Evolutionary conservation across 2,888 invertebrate genomes (phyloP), one percentile per base, ranked within the genome.

Genomic region (Mamestra brassicae): DNA sequence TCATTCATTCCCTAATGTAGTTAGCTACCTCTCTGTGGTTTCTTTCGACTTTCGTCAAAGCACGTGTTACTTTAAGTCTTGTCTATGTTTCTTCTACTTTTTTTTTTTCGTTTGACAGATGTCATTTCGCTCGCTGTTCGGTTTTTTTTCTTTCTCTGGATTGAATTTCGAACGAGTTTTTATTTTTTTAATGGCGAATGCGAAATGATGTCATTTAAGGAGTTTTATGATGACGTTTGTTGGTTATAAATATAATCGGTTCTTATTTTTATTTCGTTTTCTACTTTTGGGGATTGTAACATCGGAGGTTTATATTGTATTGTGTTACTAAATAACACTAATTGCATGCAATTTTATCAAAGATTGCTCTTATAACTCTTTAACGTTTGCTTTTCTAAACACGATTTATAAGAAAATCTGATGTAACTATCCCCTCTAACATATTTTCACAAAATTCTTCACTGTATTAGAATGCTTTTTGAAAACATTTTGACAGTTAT

Each of bases 11-110:
- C 77, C 80, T 72, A 66, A 10, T 5, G 82, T 88, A 87, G 86
- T 83, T 89, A 89, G 89, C 73, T 71, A 67, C 75, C 77, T 72
- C 61, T 74, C 75, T 86, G 80, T 85, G 82, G 76, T 89, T 82
- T 87, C 77, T 81, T 78, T 80, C 80, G 50, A 81, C 17, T 68
- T 80, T 71, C 57, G 64, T 70, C 61, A 66, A 76, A 72, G 86
- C 88, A 87, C 88, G 85, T 81, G 78, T 78, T 38, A 52, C 60
- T 78, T 17, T 45, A 45, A 45, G 47, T 47, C 47, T 76, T 70
- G 36, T 81, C 70, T 75, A 36, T 74, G 55, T 74, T 70, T 69
- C 42, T 75, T 38, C 57, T 71, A 54, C 26, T 54, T 76, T 71
- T 58, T 71, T 58, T 57, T 67, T 72, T 69, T 74, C 38, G 13